These are phyloP conservation scores for Corythaixoides concolor DNA, from an alignment of 2,113 vertebrate genomes.

Conservation along the genomic window DNA sequence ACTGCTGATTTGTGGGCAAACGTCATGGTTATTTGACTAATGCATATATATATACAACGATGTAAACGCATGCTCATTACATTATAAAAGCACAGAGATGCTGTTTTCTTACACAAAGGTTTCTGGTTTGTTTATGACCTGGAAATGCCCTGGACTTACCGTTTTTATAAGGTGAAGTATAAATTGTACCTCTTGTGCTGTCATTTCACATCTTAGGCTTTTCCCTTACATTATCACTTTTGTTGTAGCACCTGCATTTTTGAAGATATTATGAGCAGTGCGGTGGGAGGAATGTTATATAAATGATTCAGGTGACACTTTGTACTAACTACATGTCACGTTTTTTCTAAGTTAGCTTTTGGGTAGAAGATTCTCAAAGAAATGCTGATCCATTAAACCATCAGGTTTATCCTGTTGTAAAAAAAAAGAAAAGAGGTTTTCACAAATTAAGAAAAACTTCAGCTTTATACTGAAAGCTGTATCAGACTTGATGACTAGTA, in stretches of 20 bases:
- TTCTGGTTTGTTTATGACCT: not conserved
- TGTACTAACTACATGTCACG: constrained; percentile 11
- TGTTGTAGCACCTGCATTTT: constrained; percentile 17
- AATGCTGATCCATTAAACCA: constrained; percentile 6
- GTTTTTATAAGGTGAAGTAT: constrained; percentile 11
- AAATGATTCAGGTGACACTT: constrained; percentile 51
- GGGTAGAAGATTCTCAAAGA: constrained; percentile 8
- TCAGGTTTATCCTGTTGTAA: not conserved
- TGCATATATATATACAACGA: not conserved
- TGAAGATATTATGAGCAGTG: constrained; percentile 41
- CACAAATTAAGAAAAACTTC: constrained; percentile 2
- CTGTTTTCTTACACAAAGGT: not conserved
- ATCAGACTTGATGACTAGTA: not conserved
- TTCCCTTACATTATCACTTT: constrained; percentile 38
- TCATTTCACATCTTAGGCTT: constrained; percentile 6
- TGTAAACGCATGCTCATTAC: not conserved
- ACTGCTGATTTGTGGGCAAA: not conserved
- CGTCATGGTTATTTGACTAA: not conserved
- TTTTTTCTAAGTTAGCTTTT: constrained; percentile 24
- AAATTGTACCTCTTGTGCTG: constrained; percentile 9
- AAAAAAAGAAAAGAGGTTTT: not conserved
- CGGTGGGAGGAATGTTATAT: constrained; percentile 51
- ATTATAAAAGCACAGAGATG: not conserved
- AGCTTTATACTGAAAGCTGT: not conserved
- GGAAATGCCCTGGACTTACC: not conserved